Percentiles rank a stretch among this genome's conserved stretches.
These are phyloP conservation scores for Rhagologus leucostigma DNA, from an alignment of 2,113 vertebrate genomes.

Conservation along the genomic window DNA sequence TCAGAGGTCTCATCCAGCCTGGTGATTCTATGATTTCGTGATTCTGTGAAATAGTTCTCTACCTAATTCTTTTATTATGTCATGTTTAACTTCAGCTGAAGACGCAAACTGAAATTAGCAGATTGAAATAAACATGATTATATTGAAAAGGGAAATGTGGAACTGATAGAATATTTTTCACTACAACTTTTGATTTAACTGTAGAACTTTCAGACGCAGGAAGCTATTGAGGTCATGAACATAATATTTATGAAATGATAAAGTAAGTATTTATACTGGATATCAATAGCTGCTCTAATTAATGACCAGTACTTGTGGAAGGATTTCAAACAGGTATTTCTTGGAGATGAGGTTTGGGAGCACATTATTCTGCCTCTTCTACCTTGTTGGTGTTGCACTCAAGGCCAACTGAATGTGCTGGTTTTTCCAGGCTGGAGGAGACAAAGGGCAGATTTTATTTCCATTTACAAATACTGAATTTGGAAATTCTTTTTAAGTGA, in stretches of 20 bases:
- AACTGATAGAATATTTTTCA: background rate
- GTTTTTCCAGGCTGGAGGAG: background rate
- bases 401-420: background rate
- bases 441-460: background rate
- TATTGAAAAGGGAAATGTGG: background rate
- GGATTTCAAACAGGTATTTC: background rate
- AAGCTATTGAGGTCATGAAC: background rate
- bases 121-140: background rate
- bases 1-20: too few species aligned
- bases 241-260: background rate
- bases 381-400: background rate
- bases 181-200: background rate
- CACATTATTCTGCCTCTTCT: background rate
- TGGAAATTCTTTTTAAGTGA: background rate
- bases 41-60: background rate
- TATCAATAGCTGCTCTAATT: background rate
- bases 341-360: background rate
- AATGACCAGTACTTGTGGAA: background rate
- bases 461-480: background rate
- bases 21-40: too few species aligned
- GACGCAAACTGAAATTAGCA: background rate
- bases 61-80: background rate
- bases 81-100: background rate
- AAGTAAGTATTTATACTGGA: background rate
- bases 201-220: background rate